Conservation (phyloP, 37 sponge, comb jelly and placozoan genomes). For the Oopsacas minuta region DNA sequence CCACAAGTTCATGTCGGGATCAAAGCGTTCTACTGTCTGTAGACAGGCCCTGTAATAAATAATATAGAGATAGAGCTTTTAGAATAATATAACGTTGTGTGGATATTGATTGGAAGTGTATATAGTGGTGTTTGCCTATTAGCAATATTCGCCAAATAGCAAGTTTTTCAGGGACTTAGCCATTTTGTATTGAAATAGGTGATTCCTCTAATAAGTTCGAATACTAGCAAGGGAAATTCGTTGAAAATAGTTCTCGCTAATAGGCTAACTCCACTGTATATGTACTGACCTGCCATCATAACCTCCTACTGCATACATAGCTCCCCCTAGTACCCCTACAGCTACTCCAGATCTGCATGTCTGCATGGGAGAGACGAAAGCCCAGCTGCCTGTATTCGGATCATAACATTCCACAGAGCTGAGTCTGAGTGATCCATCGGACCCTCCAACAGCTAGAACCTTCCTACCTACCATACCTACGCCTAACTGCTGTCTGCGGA, state of each 20-base stretch:
- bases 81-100: too few relatives aligned
- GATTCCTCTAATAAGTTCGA: too few relatives aligned
- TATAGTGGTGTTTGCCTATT: too few relatives aligned
- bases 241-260: too few relatives aligned
- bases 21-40: constrained; percentile 80
- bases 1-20: constrained; percentile 84
- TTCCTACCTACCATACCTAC: constrained; percentile 65
- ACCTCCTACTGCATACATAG: constrained; percentile 85
- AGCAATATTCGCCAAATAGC: too few relatives aligned
- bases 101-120: too few relatives aligned
- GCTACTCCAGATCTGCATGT: constrained; percentile 87
- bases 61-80: too few relatives aligned
- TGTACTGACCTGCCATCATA: constrained; percentile 51
- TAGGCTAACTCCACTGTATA: neutral
- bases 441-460: constrained; percentile 91
- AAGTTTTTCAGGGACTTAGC: too few relatives aligned
- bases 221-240: too few relatives aligned
- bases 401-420: constrained; percentile 91
- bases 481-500: constrained; percentile 78
- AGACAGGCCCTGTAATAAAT: constrained; percentile 39
- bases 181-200: too few relatives aligned
- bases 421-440: constrained; percentile 78
- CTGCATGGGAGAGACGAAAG: constrained; percentile 79
- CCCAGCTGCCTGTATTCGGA: constrained; percentile 61
- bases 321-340: constrained; percentile 77